These are phyloP conservation scores for Muscidifurax raptorellus DNA, from an alignment of 1,140 invertebrate genomes.

Conservation along the genomic window DNA sequence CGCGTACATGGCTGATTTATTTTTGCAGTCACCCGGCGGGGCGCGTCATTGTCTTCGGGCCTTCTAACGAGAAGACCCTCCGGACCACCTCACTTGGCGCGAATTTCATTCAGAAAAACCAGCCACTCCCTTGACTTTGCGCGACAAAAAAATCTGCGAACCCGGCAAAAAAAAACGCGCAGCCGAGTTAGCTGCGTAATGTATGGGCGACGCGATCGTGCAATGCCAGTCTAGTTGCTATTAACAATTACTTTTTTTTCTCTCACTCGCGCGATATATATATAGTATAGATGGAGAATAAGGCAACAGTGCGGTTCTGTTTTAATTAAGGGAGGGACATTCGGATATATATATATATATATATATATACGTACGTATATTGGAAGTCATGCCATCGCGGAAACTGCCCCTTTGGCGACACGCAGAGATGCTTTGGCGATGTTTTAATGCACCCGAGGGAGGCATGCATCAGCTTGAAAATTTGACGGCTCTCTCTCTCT, in stretches of 20 bases:
- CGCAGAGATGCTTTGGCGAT: background rate
- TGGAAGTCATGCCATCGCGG: conserved; percentile 34
- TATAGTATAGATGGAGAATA: background rate
- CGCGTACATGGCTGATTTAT: conserved; percentile 60
- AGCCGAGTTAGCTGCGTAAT: conserved; percentile 25
- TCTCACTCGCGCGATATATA: background rate
- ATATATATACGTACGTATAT: background rate
- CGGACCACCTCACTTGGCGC: conserved; percentile 36
- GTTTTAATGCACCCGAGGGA: conserved; percentile 41
- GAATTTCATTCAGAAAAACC: conserved; percentile 26
- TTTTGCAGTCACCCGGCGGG: conserved; percentile 62
- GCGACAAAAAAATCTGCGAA: conserved; percentile 10
- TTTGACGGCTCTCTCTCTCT: conserved; percentile 9
- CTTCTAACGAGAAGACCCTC: conserved; percentile 56
- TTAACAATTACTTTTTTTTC: conserved; percentile 46
- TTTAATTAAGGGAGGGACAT: conserved; percentile 54
- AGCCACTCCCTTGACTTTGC: conserved; percentile 49
- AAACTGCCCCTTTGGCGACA: conserved; percentile 46
- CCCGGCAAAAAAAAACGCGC: background rate
- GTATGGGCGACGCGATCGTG: conserved; percentile 1
- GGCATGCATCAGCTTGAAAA: conserved; percentile 16
- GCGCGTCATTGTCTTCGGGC: conserved; percentile 61
- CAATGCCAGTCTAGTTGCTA: conserved; percentile 24
- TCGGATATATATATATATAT: background rate
- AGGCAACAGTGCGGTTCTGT: conserved; percentile 1